Evolutionary conservation across 2,888 invertebrate species (phyloP).

Genomic region (Erebia palarica): DNA sequence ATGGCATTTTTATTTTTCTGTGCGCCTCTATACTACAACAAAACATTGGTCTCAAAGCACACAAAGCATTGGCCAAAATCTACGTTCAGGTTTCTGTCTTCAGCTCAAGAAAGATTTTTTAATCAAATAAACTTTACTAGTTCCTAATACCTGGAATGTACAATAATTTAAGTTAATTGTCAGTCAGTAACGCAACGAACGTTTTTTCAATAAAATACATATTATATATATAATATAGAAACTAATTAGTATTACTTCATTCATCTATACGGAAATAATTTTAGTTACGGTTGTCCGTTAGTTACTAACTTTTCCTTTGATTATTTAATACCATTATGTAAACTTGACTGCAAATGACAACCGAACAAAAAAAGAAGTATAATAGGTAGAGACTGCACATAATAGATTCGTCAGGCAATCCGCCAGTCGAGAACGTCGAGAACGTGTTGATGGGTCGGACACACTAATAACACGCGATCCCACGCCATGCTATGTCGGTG

Average conservation of each 20-base stretch:
- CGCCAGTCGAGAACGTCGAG: slow-evolving; percentile 16
- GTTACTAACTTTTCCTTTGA: slow-evolving; percentile 8
- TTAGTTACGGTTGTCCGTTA: neutral
- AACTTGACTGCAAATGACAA: slow-evolving; percentile 6
- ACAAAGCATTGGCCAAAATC: no score
- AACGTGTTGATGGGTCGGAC: neutral
- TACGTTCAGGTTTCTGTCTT: no score
- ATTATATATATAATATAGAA: neutral
- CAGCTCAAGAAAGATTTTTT: no score
- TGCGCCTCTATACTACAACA: no score
- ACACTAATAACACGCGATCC: neutral
- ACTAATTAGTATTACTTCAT: neutral
- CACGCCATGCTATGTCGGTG: no score
- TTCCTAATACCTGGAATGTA: no score
- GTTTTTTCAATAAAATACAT: no score
- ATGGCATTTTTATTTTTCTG: no score
- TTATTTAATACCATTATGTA: slow-evolving; percentile 14
- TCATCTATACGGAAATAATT: slow-evolving; percentile 4
- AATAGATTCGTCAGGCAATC: slow-evolving; percentile 14
- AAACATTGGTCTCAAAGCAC: no score
- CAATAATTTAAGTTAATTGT: no score
- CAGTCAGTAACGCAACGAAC: no score
- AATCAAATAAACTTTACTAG: neutral
- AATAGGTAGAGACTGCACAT: neutral
- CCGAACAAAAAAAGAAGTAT: neutral